These are phyloP conservation scores for Habroteleia sp. DNA, from an alignment of 2,888 invertebrate species.

Conservation along the genomic window DNA sequence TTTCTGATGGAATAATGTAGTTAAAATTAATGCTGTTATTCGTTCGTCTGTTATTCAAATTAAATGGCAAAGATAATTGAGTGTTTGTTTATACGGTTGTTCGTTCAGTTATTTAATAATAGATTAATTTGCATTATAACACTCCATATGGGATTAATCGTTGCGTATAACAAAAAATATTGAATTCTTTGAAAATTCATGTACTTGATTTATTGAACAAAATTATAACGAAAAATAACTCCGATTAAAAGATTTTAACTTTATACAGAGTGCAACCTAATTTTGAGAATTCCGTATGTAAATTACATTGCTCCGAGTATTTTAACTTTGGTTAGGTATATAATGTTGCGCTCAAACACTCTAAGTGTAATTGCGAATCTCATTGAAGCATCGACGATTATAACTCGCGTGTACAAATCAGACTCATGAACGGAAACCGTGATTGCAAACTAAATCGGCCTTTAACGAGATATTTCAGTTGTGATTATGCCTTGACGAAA, in stretches of 20 bases:
- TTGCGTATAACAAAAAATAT: no score
- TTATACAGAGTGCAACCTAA: constrained; percentile 32
- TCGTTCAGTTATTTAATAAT: constrained; percentile 11
- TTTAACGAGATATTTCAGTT: constrained; percentile 59
- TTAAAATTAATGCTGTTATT: constrained; percentile 34
- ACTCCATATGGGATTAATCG: no score
- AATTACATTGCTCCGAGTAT: constrained; percentile 49
- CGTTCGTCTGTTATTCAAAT: constrained; percentile 16
- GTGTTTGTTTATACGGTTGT: constrained; percentile 10
- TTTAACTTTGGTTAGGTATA: constrained; percentile 36
- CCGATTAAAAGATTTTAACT: constrained; percentile 19
- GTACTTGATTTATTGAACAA: no score
- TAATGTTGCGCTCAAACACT: constrained; percentile 55
- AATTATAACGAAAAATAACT: no score
- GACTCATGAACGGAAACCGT: constrained; percentile 55
- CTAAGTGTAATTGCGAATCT: constrained; percentile 61
- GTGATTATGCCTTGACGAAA: constrained; percentile 41
- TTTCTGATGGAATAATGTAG: constrained; percentile 36
- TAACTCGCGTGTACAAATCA: constrained; percentile 59
- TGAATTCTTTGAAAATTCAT: no score
- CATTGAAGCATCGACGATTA: constrained; percentile 60
- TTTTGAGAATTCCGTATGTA: constrained; percentile 51
- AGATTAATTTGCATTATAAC: no score
- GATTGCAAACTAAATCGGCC: constrained; percentile 56
- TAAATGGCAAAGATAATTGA: constrained; percentile 31